A percentile compares a stretch with the other conserved stretches of the same genome.
These are phyloP conservation scores for Gasteruption jaculator DNA, from an alignment of 2,888 invertebrate species.

Conservation along the genomic window DNA sequence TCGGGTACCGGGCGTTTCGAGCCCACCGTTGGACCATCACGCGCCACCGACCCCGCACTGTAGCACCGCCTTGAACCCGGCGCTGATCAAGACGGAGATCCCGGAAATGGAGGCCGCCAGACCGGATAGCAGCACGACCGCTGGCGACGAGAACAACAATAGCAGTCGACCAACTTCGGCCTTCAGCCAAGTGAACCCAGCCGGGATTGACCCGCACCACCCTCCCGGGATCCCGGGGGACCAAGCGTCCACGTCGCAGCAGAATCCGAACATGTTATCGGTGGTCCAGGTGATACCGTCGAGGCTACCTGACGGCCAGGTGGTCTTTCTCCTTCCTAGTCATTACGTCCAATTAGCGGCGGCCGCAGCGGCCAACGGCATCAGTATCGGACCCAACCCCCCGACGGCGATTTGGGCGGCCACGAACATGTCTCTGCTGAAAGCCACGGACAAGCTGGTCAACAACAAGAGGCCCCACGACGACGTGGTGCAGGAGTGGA, in stretches of 20 bases:
- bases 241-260: conserved; percentile 36
- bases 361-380: conserved; percentile 51
- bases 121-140: conserved; percentile 50
- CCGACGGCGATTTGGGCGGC: conserved; percentile 50
- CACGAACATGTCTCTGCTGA: conserved; percentile 48
- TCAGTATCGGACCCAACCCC: conserved; percentile 48
- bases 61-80: conserved; percentile 38
- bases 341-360: conserved; percentile 61
- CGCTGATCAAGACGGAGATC: conserved; percentile 32
- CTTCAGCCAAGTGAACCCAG: conserved; percentile 38
- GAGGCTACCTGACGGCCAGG: conserved; percentile 59
- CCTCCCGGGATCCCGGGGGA: conserved; percentile 26
- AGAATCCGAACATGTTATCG: conserved; percentile 49
- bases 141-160: conserved; percentile 53
- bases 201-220: conserved; percentile 33
- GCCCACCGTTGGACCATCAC: conserved; percentile 43
- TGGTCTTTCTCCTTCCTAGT: conserved; percentile 60
- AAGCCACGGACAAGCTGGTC: conserved; percentile 45
- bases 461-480: conserved; percentile 44
- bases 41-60: conserved; percentile 49
- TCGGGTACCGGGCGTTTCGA: conserved; percentile 38
- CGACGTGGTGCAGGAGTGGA: conserved; percentile 34
- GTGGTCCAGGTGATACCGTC: conserved; percentile 55
- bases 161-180: conserved; percentile 45
- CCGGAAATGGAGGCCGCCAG: conserved; percentile 41